A percentile compares a stretch with the other conserved stretches of the same genome.
Evolutionary conservation across 2,113 vertebrate genomes (phyloP).

Genomic region (Mastomys natalensis): DNA sequence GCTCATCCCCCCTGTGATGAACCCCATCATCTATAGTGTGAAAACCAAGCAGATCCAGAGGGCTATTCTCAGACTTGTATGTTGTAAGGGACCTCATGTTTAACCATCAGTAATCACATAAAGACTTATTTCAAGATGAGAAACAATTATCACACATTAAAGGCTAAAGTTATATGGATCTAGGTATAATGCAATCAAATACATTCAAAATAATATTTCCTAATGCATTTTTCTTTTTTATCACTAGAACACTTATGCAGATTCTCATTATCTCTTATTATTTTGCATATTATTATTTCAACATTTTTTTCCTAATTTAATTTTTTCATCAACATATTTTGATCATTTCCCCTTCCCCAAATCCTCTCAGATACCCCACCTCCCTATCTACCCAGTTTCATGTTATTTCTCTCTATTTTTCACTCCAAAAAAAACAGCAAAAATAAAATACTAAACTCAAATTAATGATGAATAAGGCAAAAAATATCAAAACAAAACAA

Average conservation of each 20-base stretch:
- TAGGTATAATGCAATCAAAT: not conserved
- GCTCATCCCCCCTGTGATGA: slow-evolving; percentile 70
- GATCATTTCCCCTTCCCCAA: not conserved
- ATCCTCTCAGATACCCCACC: not conserved
- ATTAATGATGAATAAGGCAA: not conserved
- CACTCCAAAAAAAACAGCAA: not conserved
- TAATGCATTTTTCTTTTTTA: not conserved
- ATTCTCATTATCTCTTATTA: not conserved
- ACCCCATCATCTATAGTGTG: slow-evolving; percentile 74
- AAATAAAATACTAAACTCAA: not conserved
- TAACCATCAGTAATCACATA: not conserved
- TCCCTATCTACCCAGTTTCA: no score
- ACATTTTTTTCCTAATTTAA: not conserved
- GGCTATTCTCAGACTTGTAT: slow-evolving; percentile 40
- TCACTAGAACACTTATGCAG: not conserved
- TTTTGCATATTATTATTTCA: not conserved
- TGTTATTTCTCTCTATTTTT: not conserved
- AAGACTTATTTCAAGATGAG: not conserved
- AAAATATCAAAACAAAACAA: not conserved
- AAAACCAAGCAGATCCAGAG: slow-evolving; percentile 68
- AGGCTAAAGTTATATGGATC: not conserved
- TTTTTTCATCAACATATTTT: not conserved
- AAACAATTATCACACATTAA: not conserved
- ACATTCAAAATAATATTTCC: not conserved
- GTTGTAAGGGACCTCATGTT: not conserved